These are phyloP conservation scores for Lepilemur ruficaudatus DNA, from an alignment of 2,797 vertebrate species.

Conservation along the genomic window DNA sequence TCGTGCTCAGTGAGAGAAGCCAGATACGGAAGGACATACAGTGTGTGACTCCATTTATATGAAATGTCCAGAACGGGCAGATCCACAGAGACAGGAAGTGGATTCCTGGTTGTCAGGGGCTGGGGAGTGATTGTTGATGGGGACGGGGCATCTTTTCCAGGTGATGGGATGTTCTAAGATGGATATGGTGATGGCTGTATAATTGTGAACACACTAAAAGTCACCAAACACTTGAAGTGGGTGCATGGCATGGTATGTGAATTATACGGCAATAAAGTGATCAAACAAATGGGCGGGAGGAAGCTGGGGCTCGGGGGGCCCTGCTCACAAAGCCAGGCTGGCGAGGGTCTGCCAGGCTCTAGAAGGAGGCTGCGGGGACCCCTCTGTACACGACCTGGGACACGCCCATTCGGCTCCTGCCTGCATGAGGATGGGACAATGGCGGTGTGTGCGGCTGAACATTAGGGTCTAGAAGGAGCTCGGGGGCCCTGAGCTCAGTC, in stretches of 20 bases:
- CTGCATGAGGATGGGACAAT: not conserved
- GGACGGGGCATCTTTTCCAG: not conserved
- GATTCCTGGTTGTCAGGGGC: not conserved
- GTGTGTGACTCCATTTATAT: not conserved
- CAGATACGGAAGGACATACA: not conserved
- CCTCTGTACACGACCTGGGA: not conserved
- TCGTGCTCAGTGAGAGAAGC: not conserved
- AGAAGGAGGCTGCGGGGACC: not conserved
- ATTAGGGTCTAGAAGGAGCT: not conserved
- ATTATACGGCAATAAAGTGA: not conserved
- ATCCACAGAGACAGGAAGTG: not conserved
- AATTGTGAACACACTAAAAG: not conserved
- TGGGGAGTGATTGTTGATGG: not conserved
- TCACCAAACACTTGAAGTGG: not conserved
- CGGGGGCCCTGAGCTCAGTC: not conserved
- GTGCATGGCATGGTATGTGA: not conserved
- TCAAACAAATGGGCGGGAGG: not conserved
- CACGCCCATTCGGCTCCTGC: rapidly evolving
- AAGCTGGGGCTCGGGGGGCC: not conserved
- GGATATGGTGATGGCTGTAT: no score
- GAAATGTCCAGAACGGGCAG: not conserved
- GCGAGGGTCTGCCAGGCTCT: not conserved
- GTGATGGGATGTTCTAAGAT: not conserved
- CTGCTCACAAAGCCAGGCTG: not conserved
- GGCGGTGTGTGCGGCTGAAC: not conserved